Evolutionary conservation across 2,888 invertebrate species (phyloP).

Genomic region (Pseudococcus viburni): DNA sequence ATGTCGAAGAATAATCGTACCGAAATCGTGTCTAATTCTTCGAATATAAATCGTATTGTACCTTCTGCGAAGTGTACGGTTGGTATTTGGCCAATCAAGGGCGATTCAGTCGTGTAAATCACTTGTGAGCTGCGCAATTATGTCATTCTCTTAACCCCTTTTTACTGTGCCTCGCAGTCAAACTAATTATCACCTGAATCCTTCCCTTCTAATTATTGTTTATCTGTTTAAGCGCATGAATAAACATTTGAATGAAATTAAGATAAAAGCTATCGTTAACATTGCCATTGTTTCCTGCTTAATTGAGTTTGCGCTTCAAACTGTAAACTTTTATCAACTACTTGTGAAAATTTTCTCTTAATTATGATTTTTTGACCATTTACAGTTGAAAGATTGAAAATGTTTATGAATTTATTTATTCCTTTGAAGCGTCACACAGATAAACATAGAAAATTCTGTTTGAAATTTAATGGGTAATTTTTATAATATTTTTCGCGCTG

Average conservation of each 20-base stretch:
- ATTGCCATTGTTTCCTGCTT: no score
- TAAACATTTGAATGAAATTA: not conserved
- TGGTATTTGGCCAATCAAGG: conserved; percentile 1
- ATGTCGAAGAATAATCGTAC: not conserved
- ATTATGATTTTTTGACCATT: no score
- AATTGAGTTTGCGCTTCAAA: no score
- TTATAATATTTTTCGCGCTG: no score
- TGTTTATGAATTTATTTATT: no score
- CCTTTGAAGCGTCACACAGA: no score
- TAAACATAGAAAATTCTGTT: no score
- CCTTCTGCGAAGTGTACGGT: not conserved
- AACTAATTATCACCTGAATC: not conserved
- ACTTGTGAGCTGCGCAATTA: not conserved
- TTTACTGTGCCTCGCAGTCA: not conserved
- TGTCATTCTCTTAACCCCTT: conserved; percentile 2
- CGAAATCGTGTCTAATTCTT: conserved; percentile 1
- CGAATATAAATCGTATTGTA: not conserved
- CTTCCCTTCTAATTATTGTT: not conserved
- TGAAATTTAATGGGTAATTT: no score
- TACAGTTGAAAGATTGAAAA: no score
- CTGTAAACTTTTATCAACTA: no score
- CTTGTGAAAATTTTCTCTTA: no score
- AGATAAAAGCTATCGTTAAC: no score
- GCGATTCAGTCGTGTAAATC: not conserved
- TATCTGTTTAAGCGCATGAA: not conserved